phyloP scores from a whole-genome alignment of 2,113 vertebrate species.

The Talpa occidentalis region DNA sequence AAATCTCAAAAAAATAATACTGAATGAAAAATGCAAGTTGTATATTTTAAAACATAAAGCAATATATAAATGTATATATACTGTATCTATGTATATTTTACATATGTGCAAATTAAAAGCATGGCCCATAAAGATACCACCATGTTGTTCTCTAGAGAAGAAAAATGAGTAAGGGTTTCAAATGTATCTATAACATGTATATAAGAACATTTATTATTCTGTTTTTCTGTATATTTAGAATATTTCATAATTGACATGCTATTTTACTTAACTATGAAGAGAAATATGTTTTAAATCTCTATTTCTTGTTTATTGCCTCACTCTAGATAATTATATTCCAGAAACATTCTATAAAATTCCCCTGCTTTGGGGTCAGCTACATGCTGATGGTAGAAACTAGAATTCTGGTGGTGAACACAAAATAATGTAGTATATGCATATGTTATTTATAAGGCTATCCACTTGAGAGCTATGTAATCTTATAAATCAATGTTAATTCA shows the following conservation, averaged over 20 bases:
- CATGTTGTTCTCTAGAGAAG: not conserved
- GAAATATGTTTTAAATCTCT: slow-evolving; percentile 36
- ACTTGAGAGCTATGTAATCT: no score
- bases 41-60: not conserved
- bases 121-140: not conserved
- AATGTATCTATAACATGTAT: not conserved
- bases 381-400: no score
- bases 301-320: not conserved
- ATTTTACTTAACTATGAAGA: slow-evolving; percentile 26
- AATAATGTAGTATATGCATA: no score
- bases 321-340: slow-evolving; percentile 34
- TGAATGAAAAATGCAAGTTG: not conserved
- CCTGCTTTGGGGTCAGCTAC: not conserved
- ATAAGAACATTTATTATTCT: not conserved
- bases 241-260: slow-evolving; percentile 51
- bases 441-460: no score
- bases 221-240: not conserved
- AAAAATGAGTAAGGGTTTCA: slow-evolving; percentile 1
- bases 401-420: no score
- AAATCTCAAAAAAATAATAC: slow-evolving; percentile 26
- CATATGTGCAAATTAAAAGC: not conserved
- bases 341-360: slow-evolving; percentile 33
- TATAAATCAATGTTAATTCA: no score
- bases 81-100: not conserved
- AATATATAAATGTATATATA: not conserved